phyloP scores from a whole-genome alignment of 2,797 vertebrate genomes.

The Phataginus tetradactyla region DNA sequence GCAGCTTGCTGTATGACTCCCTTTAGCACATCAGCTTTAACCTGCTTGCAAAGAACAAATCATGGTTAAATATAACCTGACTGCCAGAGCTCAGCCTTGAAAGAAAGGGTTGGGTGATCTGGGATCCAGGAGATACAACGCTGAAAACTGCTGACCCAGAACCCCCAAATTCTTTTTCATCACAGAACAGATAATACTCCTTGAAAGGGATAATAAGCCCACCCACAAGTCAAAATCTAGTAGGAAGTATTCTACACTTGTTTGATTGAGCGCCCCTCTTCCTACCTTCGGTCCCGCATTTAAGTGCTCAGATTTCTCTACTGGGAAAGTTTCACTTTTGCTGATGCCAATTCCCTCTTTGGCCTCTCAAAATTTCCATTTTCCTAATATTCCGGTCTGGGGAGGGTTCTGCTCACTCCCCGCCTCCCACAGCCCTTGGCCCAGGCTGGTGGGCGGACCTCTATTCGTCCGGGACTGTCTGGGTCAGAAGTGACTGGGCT shows the following conservation, averaged over 20 bases:
- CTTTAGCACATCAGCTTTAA: not conserved
- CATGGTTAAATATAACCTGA: not conserved
- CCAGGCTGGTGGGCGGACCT: not conserved
- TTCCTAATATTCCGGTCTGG: slow-evolving; percentile 8
- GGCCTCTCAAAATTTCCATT: slow-evolving; percentile 65
- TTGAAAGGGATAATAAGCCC: slow-evolving; percentile 1
- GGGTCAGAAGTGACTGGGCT: slow-evolving; percentile 55
- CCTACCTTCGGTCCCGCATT: not conserved
- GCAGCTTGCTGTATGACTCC: not conserved
- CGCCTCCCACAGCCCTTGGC: slow-evolving; percentile 10
- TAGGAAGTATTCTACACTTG: not conserved
- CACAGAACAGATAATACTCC: not conserved
- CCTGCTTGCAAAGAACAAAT: not conserved
- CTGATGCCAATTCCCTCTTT: not conserved
- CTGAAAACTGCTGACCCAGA: not conserved
- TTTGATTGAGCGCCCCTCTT: not conserved
- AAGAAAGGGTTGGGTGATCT: not conserved
- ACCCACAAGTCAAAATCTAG: not conserved
- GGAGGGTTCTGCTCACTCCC: not conserved
- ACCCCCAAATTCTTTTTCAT: not conserved
- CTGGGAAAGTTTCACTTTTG: slow-evolving; percentile 53
- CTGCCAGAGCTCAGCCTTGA: not conserved
- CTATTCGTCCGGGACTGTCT: slow-evolving; percentile 59
- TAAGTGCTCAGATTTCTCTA: not conserved
- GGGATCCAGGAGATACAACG: not conserved